Percentiles rank a stretch among this genome's conserved stretches.
These are phyloP conservation scores for Diabrotica virgifera DNA, from an alignment of 1,140 invertebrate species.

Conservation along the genomic window DNA sequence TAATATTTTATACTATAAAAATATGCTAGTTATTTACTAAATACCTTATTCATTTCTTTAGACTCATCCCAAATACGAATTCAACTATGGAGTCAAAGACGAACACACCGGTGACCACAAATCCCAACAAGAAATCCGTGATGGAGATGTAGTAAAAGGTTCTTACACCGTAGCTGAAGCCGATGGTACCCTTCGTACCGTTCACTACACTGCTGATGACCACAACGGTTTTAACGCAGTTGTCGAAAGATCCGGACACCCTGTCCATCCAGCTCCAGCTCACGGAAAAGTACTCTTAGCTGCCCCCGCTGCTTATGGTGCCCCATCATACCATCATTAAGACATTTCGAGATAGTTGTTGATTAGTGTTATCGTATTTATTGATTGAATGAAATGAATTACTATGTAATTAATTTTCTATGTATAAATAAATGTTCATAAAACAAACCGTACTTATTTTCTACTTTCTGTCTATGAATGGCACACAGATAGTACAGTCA, in stretches of 20 bases:
- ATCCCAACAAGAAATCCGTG: not conserved
- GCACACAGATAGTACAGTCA: too few species aligned
- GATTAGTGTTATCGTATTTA: too few species aligned
- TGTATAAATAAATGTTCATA: too few species aligned
- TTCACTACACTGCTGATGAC: conserved; percentile 60
- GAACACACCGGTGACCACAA: conserved; percentile 4
- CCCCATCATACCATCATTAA: conserved; percentile 2
- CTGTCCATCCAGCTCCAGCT: conserved; percentile 22
- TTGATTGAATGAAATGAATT: too few species aligned
- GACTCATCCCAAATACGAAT: conserved; percentile 61
- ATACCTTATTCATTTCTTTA: not conserved
- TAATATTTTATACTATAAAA: too few species aligned
- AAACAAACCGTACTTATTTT: too few species aligned
- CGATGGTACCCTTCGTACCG: conserved; percentile 59
- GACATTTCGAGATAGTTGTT: too few species aligned
- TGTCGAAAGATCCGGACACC: conserved; percentile 16
- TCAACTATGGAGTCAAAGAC: conserved; percentile 8
- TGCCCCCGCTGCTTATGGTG: conserved; percentile 4
- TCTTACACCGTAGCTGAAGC: conserved; percentile 63
- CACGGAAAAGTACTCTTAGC: conserved; percentile 18
- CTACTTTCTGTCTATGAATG: too few species aligned
- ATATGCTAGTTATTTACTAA: too few species aligned
- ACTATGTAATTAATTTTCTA: too few species aligned
- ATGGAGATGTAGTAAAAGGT: conserved; percentile 40
- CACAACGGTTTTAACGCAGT: conserved; percentile 11